Conservation (phyloP, 2,888 invertebrate species). For the Notodonta dromedarius region DNA sequence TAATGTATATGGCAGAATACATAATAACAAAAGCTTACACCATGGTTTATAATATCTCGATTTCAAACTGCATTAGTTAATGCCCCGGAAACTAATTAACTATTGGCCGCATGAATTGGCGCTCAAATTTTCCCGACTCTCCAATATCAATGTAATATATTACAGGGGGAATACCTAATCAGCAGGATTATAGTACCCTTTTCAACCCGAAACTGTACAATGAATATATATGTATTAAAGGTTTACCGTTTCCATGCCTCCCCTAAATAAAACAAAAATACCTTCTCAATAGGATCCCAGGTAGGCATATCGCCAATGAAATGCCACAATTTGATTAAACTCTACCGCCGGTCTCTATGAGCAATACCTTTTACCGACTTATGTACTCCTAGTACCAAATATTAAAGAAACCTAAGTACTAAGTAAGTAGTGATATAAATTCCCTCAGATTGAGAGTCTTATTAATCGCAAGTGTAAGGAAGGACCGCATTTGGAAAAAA, state of each 20-base stretch:
- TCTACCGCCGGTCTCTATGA: background rate
- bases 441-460: too few species aligned
- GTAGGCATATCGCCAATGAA: slow-evolving; percentile 34
- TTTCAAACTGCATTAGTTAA: slow-evolving; percentile 12
- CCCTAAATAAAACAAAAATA: slow-evolving; percentile 38
- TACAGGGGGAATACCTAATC: slow-evolving; percentile 35
- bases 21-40: slow-evolving; percentile 6
- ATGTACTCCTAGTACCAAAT: background rate
- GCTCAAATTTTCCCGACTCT: slow-evolving; percentile 22
- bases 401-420: too few species aligned
- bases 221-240: slow-evolving; percentile 41
- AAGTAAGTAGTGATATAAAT: too few species aligned
- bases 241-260: slow-evolving; percentile 28
- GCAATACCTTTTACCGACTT: background rate
- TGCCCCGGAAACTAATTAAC: slow-evolving; percentile 27
- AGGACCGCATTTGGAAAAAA: too few species aligned
- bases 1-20: too few species aligned
- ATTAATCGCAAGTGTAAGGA: too few species aligned
- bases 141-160: slow-evolving; percentile 24
- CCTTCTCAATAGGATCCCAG: slow-evolving; percentile 30
- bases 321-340: slow-evolving; percentile 25
- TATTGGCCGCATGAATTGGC: slow-evolving; percentile 20
- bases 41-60: slow-evolving; percentile 7
- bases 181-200: slow-evolving; percentile 43
- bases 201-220: slow-evolving; percentile 41